Evolutionary conservation across 2,888 invertebrate genomes (phyloP), one percentile per base, ranked within the genome.

Genomic region (Archips xylosteana): DNA sequence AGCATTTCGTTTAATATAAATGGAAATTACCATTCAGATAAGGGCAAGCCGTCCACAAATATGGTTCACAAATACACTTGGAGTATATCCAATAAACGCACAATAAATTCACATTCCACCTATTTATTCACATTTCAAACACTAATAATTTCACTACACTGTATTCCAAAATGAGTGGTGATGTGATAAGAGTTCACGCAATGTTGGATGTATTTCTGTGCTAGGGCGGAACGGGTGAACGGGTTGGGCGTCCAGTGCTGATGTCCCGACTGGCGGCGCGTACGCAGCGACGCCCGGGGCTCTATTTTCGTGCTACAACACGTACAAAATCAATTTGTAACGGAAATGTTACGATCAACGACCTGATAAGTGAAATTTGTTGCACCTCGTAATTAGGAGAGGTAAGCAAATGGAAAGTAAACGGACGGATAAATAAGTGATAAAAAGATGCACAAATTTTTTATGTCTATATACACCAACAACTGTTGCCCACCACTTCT

Each of bases 311-410:
- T 93, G 90, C 94, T 92, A 89, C 88, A 89, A 89, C 90, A 90
- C 87, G 90, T 85, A 92, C 88, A 90, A 92, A 92, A 89, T 90
- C 86, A 89, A 87, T 90, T 90, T 89, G 90, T 89, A 91, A 91
- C 88, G 89, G 90, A 92, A 93, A 92, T 91, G 92, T 91, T 87
- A 94, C 94, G 94, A 94, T 92, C 93, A 93, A 90, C 92, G 94
- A 94, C 94, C 94, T 87, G 88, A 85, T 87, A 85, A 85, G 84
- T 71, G 68, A 73, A 74, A 54, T 54, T 75, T 62, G 65, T 65
- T 74, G 51, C 45, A 70, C 51, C 34, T 49, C 60, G 60, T 39
- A 12, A 65, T 49, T 10, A 51, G 47, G 23, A 23, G 8, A 32
- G 45, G 13, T 45, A 54, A 67, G 62, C 23, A 10, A 5, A 23